These are phyloP conservation scores for Heliconius hortense DNA, from an alignment of 2,888 invertebrate genomes.

Conservation along the genomic window DNA sequence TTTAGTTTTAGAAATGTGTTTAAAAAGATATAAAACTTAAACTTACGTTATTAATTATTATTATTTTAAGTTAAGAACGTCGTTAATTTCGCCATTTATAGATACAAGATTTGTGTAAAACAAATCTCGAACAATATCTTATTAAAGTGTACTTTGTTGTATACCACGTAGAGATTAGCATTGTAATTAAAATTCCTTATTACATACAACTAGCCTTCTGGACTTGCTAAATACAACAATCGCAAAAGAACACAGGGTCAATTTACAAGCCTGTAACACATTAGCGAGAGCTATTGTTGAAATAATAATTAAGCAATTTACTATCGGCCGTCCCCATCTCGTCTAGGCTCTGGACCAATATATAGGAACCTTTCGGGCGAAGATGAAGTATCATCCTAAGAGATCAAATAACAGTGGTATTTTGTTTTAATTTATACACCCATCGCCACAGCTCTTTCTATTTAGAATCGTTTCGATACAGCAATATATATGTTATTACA, in stretches of 20 bases:
- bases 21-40: no score
- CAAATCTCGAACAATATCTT: background rate
- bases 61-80: background rate
- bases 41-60: background rate
- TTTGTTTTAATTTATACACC: conserved; percentile 43
- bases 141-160: background rate
- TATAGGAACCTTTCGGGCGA: conserved; percentile 45
- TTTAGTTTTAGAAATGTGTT: background rate
- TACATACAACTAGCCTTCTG: conserved; percentile 34
- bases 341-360: conserved; percentile 44
- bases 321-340: conserved; percentile 68
- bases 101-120: background rate
- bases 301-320: conserved; percentile 70
- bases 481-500: conserved; percentile 14
- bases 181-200: conserved; percentile 11
- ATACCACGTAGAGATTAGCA: background rate
- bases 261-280: conserved; percentile 45
- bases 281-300: conserved; percentile 60
- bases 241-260: conserved; percentile 41
- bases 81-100: background rate
- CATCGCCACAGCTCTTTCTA: conserved; percentile 2
- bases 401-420: conserved; percentile 50
- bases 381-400: conserved; percentile 20
- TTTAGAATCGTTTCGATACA: background rate
- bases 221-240: conserved; percentile 38